Base-by-base conservation (phyloP, 2,113 vertebrate species). In the Noctilio leporinus region DNA sequence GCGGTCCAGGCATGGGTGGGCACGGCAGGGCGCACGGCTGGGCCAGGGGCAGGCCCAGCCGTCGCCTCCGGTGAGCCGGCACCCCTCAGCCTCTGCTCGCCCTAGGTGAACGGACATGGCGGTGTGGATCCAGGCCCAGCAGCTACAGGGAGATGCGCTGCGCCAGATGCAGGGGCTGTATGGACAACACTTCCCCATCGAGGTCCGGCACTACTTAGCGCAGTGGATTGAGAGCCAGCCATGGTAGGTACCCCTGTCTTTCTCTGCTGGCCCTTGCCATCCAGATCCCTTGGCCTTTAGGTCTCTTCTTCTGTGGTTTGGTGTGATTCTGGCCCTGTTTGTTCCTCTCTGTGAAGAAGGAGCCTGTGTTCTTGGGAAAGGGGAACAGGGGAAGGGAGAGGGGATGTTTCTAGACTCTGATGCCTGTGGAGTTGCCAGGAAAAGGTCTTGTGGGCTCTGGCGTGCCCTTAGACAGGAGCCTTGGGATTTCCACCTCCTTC, bases 81-180 rank as follows among this genome's bases (percentile, higher is more conserved):
- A 1, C 38, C 51, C 30, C 65, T 59, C 26, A 69, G 69, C 59
- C 10, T 65, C 30, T 22, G 9, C 65, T 95, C 22, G 3, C 38
- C 30, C 91, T 33, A 99, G 99, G 99, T 98, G 97, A 96, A 98
- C 97, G 98, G 98, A 98, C 98, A 99, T 99, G 99, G 99, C 99
- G 0, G 99, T 99, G 98, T 99, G 99, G 99, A 99, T 99, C 97
- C 99, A 99, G 98, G 99, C 99, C 94, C 99, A 99, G 98, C 99
- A 99, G 98, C 98, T 99, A 76, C 99, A 99, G 98, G 99, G 99
- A 2, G 99, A 99, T 92, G 99, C 99, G 11, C 98, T 99, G 93
- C 99, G 99, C 97, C 99, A 99, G 98, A 99, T 99, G 99, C 99
- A 99, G 98, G 99, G 99, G 1, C 98, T 99, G 9, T 99, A 99